Conservation (phyloP, 64 coral and sea anemone species). For the Actinia tenebrosa region DNA sequence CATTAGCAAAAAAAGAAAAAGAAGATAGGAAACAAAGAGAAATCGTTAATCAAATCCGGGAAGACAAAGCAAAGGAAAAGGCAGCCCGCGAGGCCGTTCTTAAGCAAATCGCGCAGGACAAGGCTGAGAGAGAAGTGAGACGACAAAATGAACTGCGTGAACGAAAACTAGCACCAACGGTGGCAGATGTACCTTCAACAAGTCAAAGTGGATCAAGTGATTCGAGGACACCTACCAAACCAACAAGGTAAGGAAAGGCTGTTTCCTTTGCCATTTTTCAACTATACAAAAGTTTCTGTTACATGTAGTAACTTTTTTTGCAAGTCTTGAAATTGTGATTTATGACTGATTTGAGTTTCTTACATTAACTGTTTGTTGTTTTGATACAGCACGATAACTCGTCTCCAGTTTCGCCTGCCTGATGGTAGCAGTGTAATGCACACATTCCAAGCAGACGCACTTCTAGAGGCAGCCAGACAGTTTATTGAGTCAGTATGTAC, state of each 20-base stretch:
- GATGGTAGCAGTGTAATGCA: conserved; percentile 83
- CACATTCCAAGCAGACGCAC: conserved; percentile 59
- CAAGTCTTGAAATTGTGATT: no score
- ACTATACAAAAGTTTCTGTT: no score
- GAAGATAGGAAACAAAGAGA: conserved; percentile 76
- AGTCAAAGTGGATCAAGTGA: not conserved
- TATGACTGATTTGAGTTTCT: no score
- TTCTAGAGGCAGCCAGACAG: conserved; percentile 63
- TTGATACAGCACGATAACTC: conserved; percentile 52
- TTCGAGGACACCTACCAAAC: not conserved
- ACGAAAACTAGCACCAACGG: conserved; percentile 32
- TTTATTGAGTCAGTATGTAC: conserved; percentile 77
- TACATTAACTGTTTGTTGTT: not conserved
- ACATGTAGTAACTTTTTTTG: no score
- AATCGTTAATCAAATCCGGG: conserved; percentile 71
- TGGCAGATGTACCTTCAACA: not conserved
- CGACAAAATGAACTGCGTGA: conserved; percentile 66
- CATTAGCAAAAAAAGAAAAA: conserved; percentile 59
- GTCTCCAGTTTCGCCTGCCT: conserved; percentile 91
- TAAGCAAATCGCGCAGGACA: conserved; percentile 84
- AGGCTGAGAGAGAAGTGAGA: conserved; percentile 74
- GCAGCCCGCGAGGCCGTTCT: conserved; percentile 79
- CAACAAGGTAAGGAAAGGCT: not conserved
- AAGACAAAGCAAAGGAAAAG: conserved; percentile 84
- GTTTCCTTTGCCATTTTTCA: not conserved